Percentiles rank a stretch among this genome's conserved stretches.
phyloP scores from a whole-genome alignment of 2,113 vertebrate genomes.

The Barbus barbus region DNA sequence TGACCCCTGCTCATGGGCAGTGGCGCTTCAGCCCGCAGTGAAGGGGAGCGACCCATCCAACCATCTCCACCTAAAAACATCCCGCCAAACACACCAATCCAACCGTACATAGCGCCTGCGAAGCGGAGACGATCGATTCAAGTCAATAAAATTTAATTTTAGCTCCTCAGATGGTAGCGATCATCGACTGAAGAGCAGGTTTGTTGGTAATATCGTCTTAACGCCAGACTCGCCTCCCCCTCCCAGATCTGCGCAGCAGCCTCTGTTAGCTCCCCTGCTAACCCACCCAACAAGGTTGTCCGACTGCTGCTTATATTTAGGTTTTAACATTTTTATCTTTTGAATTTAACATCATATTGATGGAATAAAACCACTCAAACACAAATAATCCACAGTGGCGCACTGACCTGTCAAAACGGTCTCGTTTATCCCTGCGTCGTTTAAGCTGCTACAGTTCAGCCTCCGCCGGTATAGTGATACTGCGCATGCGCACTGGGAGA shows the following conservation, averaged over 20 bases:
- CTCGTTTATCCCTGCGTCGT: conserved; percentile 68
- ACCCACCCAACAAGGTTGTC: conserved; percentile 8
- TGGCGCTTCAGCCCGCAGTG: conserved; percentile 22
- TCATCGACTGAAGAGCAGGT: conserved; percentile 15
- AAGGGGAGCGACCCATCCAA: conserved; percentile 2
- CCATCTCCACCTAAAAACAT: conserved; percentile 7
- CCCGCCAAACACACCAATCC: not conserved
- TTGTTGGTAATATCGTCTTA: conserved; percentile 30
- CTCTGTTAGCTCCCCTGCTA: conserved; percentile 35
- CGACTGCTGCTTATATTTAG: not conserved
- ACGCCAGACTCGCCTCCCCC: conserved; percentile 17
- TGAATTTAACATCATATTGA: conserved; percentile 40
- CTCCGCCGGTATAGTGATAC: conserved; percentile 69
- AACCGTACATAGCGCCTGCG: not conserved
- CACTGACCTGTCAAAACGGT: conserved; percentile 71
- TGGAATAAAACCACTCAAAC: not conserved
- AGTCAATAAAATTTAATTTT: not conserved
- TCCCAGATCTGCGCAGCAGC: conserved; percentile 42
- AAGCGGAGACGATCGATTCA: not conserved
- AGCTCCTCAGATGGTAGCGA: not conserved
- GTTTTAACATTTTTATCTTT: not conserved
- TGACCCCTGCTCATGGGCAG: conserved; percentile 25
- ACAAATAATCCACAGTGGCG: not conserved
- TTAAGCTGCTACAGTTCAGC: conserved; percentile 67
- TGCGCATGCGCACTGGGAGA: conserved; percentile 65